These are phyloP conservation scores for Drosophila bipectinata DNA, from an alignment of 1,140 invertebrate species.

Conservation along the genomic window DNA sequence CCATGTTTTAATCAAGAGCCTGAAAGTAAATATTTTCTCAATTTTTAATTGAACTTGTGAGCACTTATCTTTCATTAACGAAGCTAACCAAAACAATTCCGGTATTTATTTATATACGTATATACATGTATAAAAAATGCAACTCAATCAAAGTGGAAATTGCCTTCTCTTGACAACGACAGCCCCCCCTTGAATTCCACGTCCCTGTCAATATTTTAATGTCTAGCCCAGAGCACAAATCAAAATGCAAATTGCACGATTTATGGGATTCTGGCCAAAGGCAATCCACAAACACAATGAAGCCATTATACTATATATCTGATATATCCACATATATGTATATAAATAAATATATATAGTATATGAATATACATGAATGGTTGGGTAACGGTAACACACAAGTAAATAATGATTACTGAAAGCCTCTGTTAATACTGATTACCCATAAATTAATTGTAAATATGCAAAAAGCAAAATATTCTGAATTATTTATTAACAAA, in stretches of 20 bases:
- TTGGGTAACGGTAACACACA: slow-evolving; percentile 19
- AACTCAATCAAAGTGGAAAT: slow-evolving; percentile 67
- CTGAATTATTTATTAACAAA: slow-evolving; percentile 83
- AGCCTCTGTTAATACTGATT: slow-evolving; percentile 78
- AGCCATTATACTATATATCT: slow-evolving; percentile 17
- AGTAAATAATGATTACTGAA: slow-evolving; percentile 80
- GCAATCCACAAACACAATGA: slow-evolving; percentile 26
- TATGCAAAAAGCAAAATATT: slow-evolving; percentile 80
- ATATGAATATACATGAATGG: slow-evolving; percentile 2
- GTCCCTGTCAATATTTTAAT: slow-evolving; percentile 37
- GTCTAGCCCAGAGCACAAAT: slow-evolving; percentile 69
- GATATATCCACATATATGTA: not conserved
- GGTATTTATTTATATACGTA: slow-evolving; percentile 16
- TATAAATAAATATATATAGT: slow-evolving; percentile 5
- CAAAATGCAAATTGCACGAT: slow-evolving; percentile 71
- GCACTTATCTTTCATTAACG: slow-evolving; percentile 46
- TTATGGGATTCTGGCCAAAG: slow-evolving; percentile 57
- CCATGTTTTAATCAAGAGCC: not conserved
- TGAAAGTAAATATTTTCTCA: slow-evolving; percentile 6
- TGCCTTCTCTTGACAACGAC: slow-evolving; percentile 15
- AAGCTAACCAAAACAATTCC: slow-evolving; percentile 25
- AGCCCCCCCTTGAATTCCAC: not conserved
- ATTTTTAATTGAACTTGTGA: slow-evolving; percentile 21
- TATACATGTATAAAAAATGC: slow-evolving; percentile 48
- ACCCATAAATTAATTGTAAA: slow-evolving; percentile 82